Percentiles rank a stretch among this genome's conserved stretches.
These are phyloP conservation scores for Furnarius figulus DNA, from an alignment of 2,113 vertebrate genomes.

Conservation along the genomic window DNA sequence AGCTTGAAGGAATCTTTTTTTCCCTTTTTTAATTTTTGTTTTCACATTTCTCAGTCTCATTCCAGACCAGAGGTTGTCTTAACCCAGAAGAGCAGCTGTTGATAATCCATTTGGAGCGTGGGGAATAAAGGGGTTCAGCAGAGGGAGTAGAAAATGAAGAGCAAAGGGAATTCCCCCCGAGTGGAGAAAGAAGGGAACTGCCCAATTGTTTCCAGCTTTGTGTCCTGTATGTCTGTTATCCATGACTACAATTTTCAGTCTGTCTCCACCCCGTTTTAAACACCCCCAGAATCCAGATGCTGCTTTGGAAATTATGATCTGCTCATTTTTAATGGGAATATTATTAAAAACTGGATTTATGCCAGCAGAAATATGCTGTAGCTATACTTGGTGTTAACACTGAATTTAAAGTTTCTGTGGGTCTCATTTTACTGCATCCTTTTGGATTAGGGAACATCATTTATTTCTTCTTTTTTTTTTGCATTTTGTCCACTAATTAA, in stretches of 20 bases:
- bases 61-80: background rate
- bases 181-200: background rate
- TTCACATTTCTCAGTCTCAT: background rate
- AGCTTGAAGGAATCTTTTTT: background rate
- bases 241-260: background rate
- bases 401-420: background rate
- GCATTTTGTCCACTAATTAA: conserved; percentile 19
- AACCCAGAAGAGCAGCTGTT: background rate
- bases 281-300: background rate
- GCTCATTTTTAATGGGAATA: background rate
- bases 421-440: background rate
- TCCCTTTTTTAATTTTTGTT: background rate
- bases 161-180: background rate
- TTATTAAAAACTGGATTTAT: background rate
- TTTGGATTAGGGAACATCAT: background rate
- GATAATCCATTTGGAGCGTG: background rate
- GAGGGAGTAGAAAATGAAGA: background rate
- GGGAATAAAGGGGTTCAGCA: background rate
- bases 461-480: background rate
- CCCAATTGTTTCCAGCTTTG: background rate
- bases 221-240: background rate
- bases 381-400: background rate
- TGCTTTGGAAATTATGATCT: background rate
- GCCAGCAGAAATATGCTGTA: background rate
- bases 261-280: background rate